Percentiles rank a stretch among this genome's conserved stretches.
Conservation (phyloP, 2,797 vertebrate species). For the Pseudomugil gertrudae region DNA sequence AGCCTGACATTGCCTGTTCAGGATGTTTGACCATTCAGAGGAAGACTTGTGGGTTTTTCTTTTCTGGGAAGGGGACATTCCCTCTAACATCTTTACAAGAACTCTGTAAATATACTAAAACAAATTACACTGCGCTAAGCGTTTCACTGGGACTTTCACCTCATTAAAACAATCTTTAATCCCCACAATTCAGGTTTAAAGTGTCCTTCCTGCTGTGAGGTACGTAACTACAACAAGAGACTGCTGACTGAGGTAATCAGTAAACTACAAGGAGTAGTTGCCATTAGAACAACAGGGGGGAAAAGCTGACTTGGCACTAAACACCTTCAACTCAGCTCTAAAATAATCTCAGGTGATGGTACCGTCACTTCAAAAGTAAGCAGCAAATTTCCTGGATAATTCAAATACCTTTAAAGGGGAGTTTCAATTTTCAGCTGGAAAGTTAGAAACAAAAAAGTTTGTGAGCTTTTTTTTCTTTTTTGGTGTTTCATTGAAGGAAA, state of each 20-base stretch:
- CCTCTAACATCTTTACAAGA: neutral
- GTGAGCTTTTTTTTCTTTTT: neutral
- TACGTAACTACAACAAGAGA: conserved; percentile 10
- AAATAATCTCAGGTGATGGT: conserved; percentile 29
- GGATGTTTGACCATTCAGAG: neutral
- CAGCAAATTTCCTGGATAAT: neutral
- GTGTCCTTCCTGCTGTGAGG: conserved; percentile 5
- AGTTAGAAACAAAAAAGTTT: neutral
- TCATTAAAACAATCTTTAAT: conserved; percentile 27
- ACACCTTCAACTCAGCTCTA: conserved; percentile 17
- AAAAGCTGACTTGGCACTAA: conserved; percentile 33
- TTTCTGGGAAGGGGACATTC: neutral
- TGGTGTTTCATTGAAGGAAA: conserved; percentile 12
- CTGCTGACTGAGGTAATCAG: conserved; percentile 30
- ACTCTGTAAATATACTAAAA: conserved; percentile 19
- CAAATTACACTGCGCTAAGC: neutral
- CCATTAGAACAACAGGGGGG: conserved; percentile 36
- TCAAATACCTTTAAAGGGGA: neutral
- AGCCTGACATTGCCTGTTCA: neutral
- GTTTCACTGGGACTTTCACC: conserved; percentile 18
- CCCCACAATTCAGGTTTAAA: conserved; percentile 27
- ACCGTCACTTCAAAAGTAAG: conserved; percentile 14
- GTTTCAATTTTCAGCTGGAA: neutral
- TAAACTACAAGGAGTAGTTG: conserved; percentile 33
- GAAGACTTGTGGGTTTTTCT: neutral